Conservation (phyloP, 2,797 vertebrate species). For the Pangasius krempfi region DNA sequence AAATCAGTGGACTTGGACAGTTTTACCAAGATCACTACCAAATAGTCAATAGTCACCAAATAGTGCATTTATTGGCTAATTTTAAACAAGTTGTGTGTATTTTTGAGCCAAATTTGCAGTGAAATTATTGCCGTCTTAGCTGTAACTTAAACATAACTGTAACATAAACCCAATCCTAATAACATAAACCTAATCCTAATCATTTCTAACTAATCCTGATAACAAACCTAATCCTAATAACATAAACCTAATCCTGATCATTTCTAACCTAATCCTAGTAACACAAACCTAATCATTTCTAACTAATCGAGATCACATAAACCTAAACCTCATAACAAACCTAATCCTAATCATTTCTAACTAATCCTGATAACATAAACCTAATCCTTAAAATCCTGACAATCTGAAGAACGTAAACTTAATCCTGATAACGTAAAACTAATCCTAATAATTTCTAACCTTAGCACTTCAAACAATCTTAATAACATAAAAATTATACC, state of each 20-base stretch:
- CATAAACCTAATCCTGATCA: not conserved
- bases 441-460: not conserved
- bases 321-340: not conserved
- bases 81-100: not conserved
- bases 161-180: not conserved
- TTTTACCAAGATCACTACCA: not conserved
- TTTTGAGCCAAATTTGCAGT: not conserved
- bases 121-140: not conserved
- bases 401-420: too few species aligned
- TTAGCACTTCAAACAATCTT: not conserved
- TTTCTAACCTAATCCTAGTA: too few species aligned
- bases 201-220: not conserved
- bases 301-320: not conserved
- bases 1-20: not conserved
- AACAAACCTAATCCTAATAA: not conserved
- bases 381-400: too few species aligned
- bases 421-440: not conserved
- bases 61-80: not conserved
- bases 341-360: not conserved
- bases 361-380: not conserved
- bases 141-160: too few species aligned
- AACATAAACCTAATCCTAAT: not conserved
- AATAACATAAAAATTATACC: not conserved
- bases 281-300: not conserved
- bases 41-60: not conserved